Percentiles rank a stretch among this genome's conserved stretches.
Evolutionary conservation across 2,888 invertebrate species (phyloP).

Genomic region (Cheilosia grossa): DNA sequence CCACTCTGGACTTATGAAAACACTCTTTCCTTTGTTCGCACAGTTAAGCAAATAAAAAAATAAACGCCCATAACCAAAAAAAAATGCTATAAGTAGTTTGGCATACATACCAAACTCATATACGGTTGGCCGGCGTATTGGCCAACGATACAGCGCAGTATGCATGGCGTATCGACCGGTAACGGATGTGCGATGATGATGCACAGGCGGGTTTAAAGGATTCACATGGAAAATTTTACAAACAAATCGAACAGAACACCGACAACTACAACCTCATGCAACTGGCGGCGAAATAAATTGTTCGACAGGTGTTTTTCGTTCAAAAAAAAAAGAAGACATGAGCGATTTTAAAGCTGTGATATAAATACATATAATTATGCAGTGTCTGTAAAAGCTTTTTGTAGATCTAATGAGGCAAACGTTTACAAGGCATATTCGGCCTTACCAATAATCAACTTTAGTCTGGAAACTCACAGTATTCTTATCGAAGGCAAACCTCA

Average conservation of each 20-base stretch:
- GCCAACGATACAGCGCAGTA: slow-evolving; percentile 30
- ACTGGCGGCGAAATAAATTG: slow-evolving; percentile 67
- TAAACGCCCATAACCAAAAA: slow-evolving; percentile 12
- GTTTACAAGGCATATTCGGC: too few species aligned
- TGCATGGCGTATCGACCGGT: slow-evolving; percentile 49
- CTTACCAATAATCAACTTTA: too few species aligned
- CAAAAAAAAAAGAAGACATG: not conserved
- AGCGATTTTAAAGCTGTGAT: not conserved
- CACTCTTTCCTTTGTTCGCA: slow-evolving; percentile 46
- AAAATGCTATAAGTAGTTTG: slow-evolving; percentile 60
- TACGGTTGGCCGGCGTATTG: slow-evolving; percentile 2
- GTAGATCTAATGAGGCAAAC: too few species aligned
- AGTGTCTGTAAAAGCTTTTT: too few species aligned
- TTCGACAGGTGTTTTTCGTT: slow-evolving; percentile 66
- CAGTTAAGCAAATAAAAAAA: not conserved
- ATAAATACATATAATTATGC: too few species aligned
- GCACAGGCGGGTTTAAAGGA: slow-evolving; percentile 47
- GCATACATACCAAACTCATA: slow-evolving; percentile 37
- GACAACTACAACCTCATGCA: slow-evolving; percentile 53
- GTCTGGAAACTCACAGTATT: too few species aligned
- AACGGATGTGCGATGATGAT: slow-evolving; percentile 25
- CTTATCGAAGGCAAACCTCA: too few species aligned
- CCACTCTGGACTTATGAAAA: slow-evolving; percentile 27
- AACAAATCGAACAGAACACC: slow-evolving; percentile 32
- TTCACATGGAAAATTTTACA: slow-evolving; percentile 49